Base-by-base conservation (phyloP, 2,888 invertebrate species). In the Lacanobia wlatinum region DNA sequence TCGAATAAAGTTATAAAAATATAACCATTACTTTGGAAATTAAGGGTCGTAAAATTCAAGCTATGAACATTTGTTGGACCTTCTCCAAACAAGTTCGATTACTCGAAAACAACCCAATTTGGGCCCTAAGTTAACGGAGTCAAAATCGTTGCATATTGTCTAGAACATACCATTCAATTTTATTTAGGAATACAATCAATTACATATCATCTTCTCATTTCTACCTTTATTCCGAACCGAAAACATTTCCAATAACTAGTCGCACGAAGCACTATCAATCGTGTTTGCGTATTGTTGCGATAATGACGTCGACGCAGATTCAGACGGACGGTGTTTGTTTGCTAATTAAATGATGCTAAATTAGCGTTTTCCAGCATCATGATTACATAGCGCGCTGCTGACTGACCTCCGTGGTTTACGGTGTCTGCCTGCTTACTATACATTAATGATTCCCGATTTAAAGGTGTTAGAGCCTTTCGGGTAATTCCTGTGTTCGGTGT, bases 281-380 rank as follows among this genome's bases (percentile, higher is more conserved):
- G 48, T 82, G 23, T 85, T 76, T 75, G 59, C 68, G 34, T 70
- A 43, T 63, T 68, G 65, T 70, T 79, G 59, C 68, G 50, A 74
- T 83, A 80, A 85, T 80, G 69, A 80, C 61, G 64, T 78, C 63
- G 76, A 79, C 10, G 67, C 73, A 74, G 81, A 80, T 66, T 43
- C 75, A 77, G 79, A 72, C 72, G 38, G 66, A 28, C 70, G 67
- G 46, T 83, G 84, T 89, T 89, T 92, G 88, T 90, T 89, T 89
- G 85, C 91, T 92, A 90, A 93, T 93, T 93, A 92, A 91, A 90
- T 89, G 88, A 76, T 90, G 92, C 90, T 82, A 88, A 92, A 91
- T 92, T 91, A 87, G 90, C 90, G 88, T 87, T 93, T 92, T 85
- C 88, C 87, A 87, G 85, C 87, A 88, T 87, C 78, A 86, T 87